Base-by-base conservation (phyloP, 2,113 vertebrate species). In the Falco punctatus region DNA sequence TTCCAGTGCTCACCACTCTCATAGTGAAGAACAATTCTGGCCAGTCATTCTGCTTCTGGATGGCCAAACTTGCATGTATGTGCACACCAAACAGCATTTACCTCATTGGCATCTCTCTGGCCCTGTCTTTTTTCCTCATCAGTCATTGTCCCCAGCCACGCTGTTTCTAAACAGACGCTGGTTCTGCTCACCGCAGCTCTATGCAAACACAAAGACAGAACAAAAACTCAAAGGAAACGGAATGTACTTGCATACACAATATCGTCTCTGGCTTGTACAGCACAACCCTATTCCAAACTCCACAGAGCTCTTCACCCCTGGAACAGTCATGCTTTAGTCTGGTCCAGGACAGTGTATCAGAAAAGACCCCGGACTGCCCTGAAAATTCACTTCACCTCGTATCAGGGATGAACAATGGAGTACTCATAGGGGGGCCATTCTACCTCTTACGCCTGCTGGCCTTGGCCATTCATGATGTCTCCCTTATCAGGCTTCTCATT, bases 371-470 rank as follows among this genome's bases (percentile, higher is more conserved):
- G 28, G 12, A 30, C 61, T 75, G 70, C 28, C 23, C 32, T 84
- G 35, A 90, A 52, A 8, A 93, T n/a, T 49, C 52, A n/a, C 14
- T 42, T 51, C 38, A 67, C 10, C 59, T 78, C 44, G 24, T 14
- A 15, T n/a, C 20, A 38, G 30, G 7, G 51, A 7, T 48, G 46
- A 33, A 40, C 46, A 33, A 14, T 3, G 26, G 28, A 38, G 26
- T 4, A 38, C 30, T 74, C 0, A 0, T 15, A 5, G 15, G 10
- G 4, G 8, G 5, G 4, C 8, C 38, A 73, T 23, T 4, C 38
- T 33, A 27, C 11, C 6, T 55, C 48, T 55, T 42, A 5, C 59
- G 48, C 35, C 71, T 80, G 33, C 66, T 73, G 35, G 51, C 32
- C 11, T 49, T 74, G 59, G 54, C 35, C 0, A 0, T 54, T 77